Evolutionary conservation across 2,113 vertebrate genomes (phyloP), one percentile per base, ranked within the genome.

Genomic region (Epinephelus fuscoguttatus): DNA sequence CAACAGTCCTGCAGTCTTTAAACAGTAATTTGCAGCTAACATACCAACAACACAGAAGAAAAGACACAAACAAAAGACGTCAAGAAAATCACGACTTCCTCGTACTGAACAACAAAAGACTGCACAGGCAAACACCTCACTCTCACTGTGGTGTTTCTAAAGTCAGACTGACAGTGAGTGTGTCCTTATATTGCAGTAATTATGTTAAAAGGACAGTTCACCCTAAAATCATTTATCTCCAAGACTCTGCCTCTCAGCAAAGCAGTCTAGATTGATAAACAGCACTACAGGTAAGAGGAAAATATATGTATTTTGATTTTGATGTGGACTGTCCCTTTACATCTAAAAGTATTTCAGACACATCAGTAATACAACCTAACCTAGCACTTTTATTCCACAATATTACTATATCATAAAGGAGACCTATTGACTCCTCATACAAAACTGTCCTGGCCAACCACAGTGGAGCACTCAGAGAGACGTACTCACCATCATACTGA

Each of bases 401-500:
- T 1, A 53, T 47, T n/a, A 77, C 40, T 13, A 14, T 6, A 61
- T 52, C 3, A 52, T 37, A 45, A 63, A 25, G 13, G 2, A 57
- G 6, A 19, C 17, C 25, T 17, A 2, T 12, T 74, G 18, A 40
- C 17, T 57, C 42, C 8, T 25, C 42, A 73, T 30, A 56, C 14
- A 59, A 12, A 77, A 10, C 55, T 59, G 3, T 68, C 27, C 19
- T 12, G 13, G 19, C n/a, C 17, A 1, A n/a, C 18, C 23, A 8
- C 53, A 78, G 30, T 3, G 6, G 57, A 52, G 2, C 19, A 10
- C 23, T 56, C 17, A 12, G 60, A 52, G 19, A 21, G 63, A 5
- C 3, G 0, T 15, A 84, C 95, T 8, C 94, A 99, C 98, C 98
- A 99, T 99, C 98, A 99, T 99, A 87, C 96, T 96, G 76, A 99